These are phyloP conservation scores for Eira barbara DNA, from an alignment of 2,113 vertebrate genomes.

Conservation along the genomic window DNA sequence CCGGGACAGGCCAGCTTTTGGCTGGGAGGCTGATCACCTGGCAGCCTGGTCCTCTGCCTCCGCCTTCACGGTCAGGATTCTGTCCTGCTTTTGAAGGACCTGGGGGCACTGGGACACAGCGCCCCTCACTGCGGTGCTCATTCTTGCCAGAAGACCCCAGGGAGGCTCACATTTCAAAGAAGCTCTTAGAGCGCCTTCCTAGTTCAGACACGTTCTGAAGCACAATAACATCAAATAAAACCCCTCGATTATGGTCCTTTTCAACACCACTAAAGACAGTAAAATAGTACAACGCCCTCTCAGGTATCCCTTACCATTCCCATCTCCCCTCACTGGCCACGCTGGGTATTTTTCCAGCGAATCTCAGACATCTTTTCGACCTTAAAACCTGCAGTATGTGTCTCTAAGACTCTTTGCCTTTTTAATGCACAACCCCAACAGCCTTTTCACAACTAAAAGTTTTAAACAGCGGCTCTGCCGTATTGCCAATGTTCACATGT, in stretches of 20 bases:
- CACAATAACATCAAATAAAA: not conserved
- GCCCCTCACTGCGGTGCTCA: not conserved
- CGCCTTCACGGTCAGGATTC: not conserved
- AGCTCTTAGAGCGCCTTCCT: not conserved
- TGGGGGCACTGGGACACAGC: not conserved
- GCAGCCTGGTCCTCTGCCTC: not conserved
- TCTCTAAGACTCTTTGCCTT: not conserved
- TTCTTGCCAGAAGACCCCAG: not conserved
- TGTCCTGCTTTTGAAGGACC: not conserved
- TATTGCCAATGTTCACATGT: not conserved
- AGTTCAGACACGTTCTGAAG: not conserved
- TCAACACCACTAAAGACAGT: not conserved
- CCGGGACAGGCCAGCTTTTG: not conserved
- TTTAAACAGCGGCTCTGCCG: not conserved
- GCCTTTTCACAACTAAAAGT: not conserved
- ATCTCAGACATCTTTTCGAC: not conserved
- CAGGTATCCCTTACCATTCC: not conserved
- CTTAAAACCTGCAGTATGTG: not conserved
- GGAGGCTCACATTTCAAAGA: not conserved
- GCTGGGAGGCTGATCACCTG: not conserved
- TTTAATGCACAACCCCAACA: not conserved
- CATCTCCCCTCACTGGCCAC: not conserved
- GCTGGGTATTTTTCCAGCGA: not conserved
- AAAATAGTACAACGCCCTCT: not conserved
- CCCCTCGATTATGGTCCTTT: not conserved